Evolutionary conservation across 2,797 vertebrate genomes (phyloP).

Genomic region (Sebastes paucispinis): DNA sequence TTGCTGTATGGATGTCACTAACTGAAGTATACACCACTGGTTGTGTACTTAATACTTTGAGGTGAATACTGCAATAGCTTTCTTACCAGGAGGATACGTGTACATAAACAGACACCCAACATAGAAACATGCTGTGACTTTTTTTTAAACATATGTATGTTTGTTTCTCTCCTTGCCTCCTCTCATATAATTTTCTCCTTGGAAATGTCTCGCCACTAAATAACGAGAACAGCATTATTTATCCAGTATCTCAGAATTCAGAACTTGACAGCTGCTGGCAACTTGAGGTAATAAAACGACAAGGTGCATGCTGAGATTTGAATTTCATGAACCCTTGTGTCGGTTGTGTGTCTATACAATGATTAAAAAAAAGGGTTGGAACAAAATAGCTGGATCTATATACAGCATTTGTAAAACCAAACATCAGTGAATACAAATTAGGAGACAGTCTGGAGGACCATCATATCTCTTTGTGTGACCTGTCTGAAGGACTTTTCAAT

Average conservation of each 20-base stretch:
- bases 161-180: background rate
- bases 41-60: background rate
- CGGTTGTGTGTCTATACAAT: background rate
- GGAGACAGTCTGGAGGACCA: background rate
- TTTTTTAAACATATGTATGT: background rate
- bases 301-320: conserved; percentile 22
- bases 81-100: background rate
- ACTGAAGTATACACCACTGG: background rate
- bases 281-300: background rate
- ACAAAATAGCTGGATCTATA: background rate
- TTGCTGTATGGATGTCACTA: conserved; percentile 32
- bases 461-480: background rate
- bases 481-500: background rate
- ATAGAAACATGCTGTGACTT: background rate
- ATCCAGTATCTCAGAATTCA: background rate
- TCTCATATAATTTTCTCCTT: background rate
- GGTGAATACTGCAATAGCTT: background rate
- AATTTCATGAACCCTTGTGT: conserved; percentile 35
- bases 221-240: background rate
- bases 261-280: background rate
- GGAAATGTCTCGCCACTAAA: background rate
- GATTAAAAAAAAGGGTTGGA: background rate
- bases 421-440: background rate
- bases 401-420: background rate
- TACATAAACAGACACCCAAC: background rate